Evolutionary conservation across 2,888 invertebrate species (phyloP), one percentile per base, ranked within the genome.

Genomic region (Stegana nigrithorax): DNA sequence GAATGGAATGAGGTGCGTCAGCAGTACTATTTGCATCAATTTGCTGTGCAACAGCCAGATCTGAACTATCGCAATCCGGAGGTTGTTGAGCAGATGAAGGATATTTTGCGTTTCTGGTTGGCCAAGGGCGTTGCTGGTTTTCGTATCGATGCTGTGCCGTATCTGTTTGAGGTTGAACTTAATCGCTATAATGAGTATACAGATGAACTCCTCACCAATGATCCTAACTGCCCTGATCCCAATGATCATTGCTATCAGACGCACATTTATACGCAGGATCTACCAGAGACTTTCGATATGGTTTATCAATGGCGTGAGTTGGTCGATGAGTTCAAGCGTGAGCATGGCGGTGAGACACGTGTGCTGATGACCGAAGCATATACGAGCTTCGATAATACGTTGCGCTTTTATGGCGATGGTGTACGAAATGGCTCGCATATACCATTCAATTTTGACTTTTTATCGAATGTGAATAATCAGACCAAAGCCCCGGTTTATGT

Each of bases 101-200:
- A 89, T 21, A 90, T 91, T 1, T 84, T 96, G 32, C 88, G 87
- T 69, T 93, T 91, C 80, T 95, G 94, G 94, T 81, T 95, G 50
- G 88, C 89, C 45, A 89, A 90, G 73, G 96, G 95, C 1, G 89
- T 96, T 0, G 92, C 93, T 69, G 95, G 95, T 0, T 92, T 94
- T 79, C 89, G 93, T 55, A 85, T 93, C 1, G 91, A 91, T 72
- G 91, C 91, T 0, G 84, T 90, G 0, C 90, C 90, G 3, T 80
- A 78, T 63, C 61, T 84, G 0, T 84, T 84, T 17, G 85, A 85
- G 67, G 69, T 78, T 2, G 79, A 80, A 0, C 63, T 79, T 23
- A 81, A 82, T 65, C 72, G 69, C 8, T 69, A 83, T 56, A 84
- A 84, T 17, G 75, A 77, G 56, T 85, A 81, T 61, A 76, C 79